Evolutionary conservation across 1,140 invertebrate genomes (phyloP).

Genomic region (Augochlora pura): DNA sequence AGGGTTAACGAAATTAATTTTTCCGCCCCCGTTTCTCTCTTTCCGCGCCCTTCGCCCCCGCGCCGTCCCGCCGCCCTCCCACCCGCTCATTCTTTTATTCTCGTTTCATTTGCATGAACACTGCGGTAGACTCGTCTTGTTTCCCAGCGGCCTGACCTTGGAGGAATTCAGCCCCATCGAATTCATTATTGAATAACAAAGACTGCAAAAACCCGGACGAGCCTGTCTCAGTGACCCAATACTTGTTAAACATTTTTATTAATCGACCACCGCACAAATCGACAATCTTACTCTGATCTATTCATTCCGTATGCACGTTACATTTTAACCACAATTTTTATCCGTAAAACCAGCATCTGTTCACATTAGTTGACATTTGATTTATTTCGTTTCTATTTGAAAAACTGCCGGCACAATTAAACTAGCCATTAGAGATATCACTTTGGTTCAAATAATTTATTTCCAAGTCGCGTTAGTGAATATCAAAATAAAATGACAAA

Average conservation of each 20-base stretch:
- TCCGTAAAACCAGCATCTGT: no score
- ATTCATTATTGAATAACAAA: conserved; percentile 50
- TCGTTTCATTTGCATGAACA: conserved; percentile 64
- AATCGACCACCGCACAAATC: no score
- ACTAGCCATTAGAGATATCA: no score
- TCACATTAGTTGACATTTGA: no score
- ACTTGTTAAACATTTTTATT: conserved; percentile 30
- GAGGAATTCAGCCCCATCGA: conserved; percentile 37
- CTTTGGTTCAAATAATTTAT: no score
- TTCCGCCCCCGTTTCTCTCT: conserved; percentile 54
- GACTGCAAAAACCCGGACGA: conserved; percentile 6
- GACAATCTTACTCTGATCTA: no score
- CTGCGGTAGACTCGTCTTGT: conserved; percentile 47
- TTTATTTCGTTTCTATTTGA: no score
- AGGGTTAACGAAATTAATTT: conserved; percentile 71
- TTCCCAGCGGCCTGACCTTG: conserved; percentile 60
- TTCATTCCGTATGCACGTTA: no score
- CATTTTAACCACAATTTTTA: no score
- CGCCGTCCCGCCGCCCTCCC: neutral
- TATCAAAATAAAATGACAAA: no score
- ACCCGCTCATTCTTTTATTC: conserved; percentile 29
- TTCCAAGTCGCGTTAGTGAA: no score
- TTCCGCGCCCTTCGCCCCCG: conserved; percentile 21
- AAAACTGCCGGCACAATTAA: no score
- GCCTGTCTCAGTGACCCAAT: conserved; percentile 27